These are phyloP conservation scores for Xanthia togata DNA, from an alignment of 2,888 invertebrate genomes.

Conservation along the genomic window DNA sequence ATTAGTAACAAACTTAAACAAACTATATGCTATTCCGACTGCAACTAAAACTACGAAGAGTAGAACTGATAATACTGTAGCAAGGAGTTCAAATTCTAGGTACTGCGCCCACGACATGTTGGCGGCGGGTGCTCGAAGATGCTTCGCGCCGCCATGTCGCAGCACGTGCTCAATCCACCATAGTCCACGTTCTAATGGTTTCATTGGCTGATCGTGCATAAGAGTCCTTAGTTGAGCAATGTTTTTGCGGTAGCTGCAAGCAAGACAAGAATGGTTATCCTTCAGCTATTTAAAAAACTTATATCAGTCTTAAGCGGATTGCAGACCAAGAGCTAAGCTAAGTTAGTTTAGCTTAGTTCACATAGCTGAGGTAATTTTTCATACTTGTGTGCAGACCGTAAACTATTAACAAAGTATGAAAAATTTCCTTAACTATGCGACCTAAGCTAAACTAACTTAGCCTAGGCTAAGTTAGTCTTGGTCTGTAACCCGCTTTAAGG, in stretches of 20 bases:
- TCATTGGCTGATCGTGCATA: constrained; percentile 79
- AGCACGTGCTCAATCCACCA: constrained; percentile 82
- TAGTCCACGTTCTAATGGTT: constrained; percentile 79
- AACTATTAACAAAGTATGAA: too few relatives aligned
- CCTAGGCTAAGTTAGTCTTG: too few relatives aligned
- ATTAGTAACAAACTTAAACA: constrained; percentile 21
- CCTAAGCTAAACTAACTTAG: too few relatives aligned
- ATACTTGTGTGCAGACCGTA: too few relatives aligned
- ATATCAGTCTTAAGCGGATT: too few relatives aligned
- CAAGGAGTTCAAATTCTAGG: constrained; percentile 68
- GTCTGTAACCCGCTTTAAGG: too few relatives aligned
- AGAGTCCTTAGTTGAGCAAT: constrained; percentile 63
- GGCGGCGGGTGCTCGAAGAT: constrained; percentile 78
- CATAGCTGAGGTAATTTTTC: too few relatives aligned
- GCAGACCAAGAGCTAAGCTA: too few relatives aligned
- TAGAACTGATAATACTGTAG: constrained; percentile 27
- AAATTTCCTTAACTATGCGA: too few relatives aligned
- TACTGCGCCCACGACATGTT: constrained; percentile 70
- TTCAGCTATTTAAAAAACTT: background rate
- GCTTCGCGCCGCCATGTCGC: constrained; percentile 80
- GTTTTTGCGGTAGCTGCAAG: constrained; percentile 42
- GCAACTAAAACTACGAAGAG: background rate
- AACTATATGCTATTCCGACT: background rate
- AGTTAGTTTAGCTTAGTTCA: too few relatives aligned
- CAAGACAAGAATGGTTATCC: background rate